Evolutionary conservation across 1,140 invertebrate genomes (phyloP).

Genomic region (Ruditapes philippinarum): DNA sequence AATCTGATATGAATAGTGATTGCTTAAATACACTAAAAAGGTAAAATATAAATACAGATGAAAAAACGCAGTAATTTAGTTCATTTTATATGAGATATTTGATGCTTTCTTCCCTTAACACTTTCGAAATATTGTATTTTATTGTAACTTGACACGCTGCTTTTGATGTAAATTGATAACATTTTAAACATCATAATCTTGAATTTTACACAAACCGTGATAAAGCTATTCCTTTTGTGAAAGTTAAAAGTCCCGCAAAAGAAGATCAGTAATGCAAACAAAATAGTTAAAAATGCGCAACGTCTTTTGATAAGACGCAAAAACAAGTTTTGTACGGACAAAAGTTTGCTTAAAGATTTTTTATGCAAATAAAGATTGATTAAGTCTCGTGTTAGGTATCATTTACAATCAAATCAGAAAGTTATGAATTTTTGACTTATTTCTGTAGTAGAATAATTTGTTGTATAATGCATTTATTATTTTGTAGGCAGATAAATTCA

Average conservation of each 20-base stretch:
- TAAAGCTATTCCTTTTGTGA: constrained; percentile 58
- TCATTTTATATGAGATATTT: not conserved
- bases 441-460: not conserved
- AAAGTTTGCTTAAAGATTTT: constrained; percentile 48
- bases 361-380: constrained; percentile 47
- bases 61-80: constrained; percentile 32
- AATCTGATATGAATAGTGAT: constrained; percentile 38
- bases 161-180: constrained; percentile 65
- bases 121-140: constrained; percentile 17
- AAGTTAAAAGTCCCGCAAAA: constrained; percentile 45
- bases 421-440: constrained; percentile 10
- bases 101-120: constrained; percentile 9
- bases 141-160: constrained; percentile 14
- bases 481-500: too few relatives aligned
- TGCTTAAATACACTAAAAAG: not conserved
- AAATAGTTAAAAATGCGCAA: constrained; percentile 55
- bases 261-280: constrained; percentile 50
- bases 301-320: constrained; percentile 58
- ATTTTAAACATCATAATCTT: constrained; percentile 62
- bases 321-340: constrained; percentile 12
- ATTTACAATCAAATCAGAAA: constrained; percentile 11
- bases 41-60: not conserved
- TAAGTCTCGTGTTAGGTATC: constrained; percentile 1
- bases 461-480: too few relatives aligned
- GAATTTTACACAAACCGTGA: constrained; percentile 60